Base-by-base conservation (phyloP, 2,888 invertebrate species). In the Alsophila aescularia region DNA sequence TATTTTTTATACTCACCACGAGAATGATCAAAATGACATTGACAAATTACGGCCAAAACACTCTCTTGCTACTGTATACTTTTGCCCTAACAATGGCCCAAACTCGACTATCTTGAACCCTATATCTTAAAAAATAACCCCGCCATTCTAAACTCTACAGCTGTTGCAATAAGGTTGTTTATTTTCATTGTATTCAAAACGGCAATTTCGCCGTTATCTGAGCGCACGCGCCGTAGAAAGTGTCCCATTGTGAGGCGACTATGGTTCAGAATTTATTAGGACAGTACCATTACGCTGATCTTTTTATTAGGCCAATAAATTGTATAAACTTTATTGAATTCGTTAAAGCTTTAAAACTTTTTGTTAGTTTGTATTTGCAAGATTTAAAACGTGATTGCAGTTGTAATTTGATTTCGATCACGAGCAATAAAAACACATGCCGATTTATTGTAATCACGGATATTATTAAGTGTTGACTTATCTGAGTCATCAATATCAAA, bases 141-240 rank as follows among this genome's bases (percentile, higher is more conserved):
- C 40, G 1, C 42, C 6, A 50, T 31, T 44, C 31, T 45, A 5
- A 37, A 77, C 79, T 65, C 70, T 84, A 80, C 53, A 6, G 0
- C 14, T 9, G 8, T 69, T n/a, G 50, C 0, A 61, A 75, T 78
- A 82, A 73, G 72, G 66, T 66, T 60, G 64, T 64, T 53, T 50
- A 43, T 58, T 52, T 58, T 62, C 65, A 73, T 75, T 75, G 73
- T 75, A 64, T 71, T 69, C 66, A 60, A 62, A 60, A 62, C 69
- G 63, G 70, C 73, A 76, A 76, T 80, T 79, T 79, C 71, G 75
- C 77, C 71, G 79, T 77, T 82, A 81, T 80, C 80, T 80, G 69
- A 62, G 72, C 79, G 50, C 55, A 74, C 72, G 73, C 71, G 72
- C 70, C 74, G 75, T 85, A 86, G 85, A 87, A 86, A 87, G 87